phyloP scores from a whole-genome alignment of 2,797 vertebrate genomes.

The Brachyrhaphis roseni region DNA sequence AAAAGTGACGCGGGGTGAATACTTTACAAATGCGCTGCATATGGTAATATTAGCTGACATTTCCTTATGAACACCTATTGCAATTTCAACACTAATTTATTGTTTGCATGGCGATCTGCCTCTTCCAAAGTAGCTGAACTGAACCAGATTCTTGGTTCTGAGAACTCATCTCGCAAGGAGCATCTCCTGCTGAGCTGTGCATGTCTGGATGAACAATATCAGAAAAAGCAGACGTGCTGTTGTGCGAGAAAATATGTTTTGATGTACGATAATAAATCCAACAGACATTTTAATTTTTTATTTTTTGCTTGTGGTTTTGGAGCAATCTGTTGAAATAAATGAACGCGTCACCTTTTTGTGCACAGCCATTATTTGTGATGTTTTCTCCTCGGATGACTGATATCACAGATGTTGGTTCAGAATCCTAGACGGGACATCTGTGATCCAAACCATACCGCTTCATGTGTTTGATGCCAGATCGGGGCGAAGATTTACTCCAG shows the following conservation, averaged over 20 bases:
- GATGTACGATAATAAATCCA: background rate
- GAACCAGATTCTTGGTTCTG: background rate
- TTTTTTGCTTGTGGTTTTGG: background rate
- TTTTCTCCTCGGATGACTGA: constrained; percentile 38
- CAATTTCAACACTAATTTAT: background rate
- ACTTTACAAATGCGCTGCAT: no score
- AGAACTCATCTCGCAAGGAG: background rate
- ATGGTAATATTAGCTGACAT: background rate
- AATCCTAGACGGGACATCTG: constrained; percentile 51
- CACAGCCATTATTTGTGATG: constrained; percentile 7
- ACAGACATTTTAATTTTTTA: background rate
- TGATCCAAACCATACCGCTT: constrained; percentile 47
- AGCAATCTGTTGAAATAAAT: background rate
- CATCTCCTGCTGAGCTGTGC: background rate
- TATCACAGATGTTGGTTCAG: constrained; percentile 54
- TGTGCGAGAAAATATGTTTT: background rate
- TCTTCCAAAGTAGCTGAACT: background rate
- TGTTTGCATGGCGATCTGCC: background rate
- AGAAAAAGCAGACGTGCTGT: background rate
- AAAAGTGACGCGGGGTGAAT: no score
- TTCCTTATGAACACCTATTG: background rate
- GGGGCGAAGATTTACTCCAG: constrained; percentile 34
- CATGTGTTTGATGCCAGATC: constrained; percentile 48
- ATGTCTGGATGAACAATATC: background rate
- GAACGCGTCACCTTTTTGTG: background rate